Percentiles rank a stretch among this genome's conserved stretches.
Evolutionary conservation across 2,888 invertebrate species (phyloP).

Genomic region (Imbricaverruca yamaguchii): DNA sequence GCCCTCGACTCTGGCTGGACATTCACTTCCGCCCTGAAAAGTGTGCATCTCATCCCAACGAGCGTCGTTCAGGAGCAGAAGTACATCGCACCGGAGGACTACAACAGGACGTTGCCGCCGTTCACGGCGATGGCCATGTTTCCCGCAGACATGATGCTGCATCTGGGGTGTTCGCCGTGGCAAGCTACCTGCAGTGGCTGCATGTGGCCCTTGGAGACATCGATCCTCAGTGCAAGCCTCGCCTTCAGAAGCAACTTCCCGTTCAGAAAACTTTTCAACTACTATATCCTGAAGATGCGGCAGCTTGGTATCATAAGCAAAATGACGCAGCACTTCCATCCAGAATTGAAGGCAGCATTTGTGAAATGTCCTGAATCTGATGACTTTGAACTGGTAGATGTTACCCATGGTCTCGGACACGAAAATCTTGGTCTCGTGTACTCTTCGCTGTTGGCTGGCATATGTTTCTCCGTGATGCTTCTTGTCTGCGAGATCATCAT

Average conservation of each 20-base stretch:
- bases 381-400: neutral
- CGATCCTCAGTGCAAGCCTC: neutral
- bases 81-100: neutral
- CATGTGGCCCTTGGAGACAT: neutral
- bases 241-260: neutral
- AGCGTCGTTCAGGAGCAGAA: neutral
- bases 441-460: neutral
- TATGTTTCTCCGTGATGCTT: too few relatives aligned
- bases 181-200: neutral
- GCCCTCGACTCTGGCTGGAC: neutral
- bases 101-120: neutral
- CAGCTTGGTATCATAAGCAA: neutral
- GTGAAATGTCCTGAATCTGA: neutral
- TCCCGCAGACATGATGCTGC: neutral
- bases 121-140: neutral
- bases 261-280: neutral
- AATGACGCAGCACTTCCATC: neutral
- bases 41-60: neutral
- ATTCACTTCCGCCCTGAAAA: neutral
- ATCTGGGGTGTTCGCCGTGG: neutral
- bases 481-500: too few relatives aligned
- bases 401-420: neutral
- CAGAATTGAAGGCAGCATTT: neutral
- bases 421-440: neutral
- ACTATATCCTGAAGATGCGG: neutral